Evolutionary conservation across 1,140 invertebrate genomes (phyloP).

Genomic region (Drosophila sucinea): DNA sequence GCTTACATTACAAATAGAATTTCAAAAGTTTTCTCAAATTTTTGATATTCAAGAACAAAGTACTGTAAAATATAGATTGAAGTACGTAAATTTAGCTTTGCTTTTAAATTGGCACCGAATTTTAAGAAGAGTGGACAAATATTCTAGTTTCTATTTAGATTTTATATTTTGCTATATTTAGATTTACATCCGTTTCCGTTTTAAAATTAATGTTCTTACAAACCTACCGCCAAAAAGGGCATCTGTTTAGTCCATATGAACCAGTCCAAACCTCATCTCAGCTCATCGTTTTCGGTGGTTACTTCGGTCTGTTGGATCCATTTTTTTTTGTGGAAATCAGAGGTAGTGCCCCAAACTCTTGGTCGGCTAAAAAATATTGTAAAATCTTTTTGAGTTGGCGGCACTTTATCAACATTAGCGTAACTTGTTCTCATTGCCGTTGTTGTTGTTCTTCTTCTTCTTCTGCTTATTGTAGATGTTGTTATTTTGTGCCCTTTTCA

Average conservation of each 20-base stretch:
- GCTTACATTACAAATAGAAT: not conserved
- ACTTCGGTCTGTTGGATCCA: conserved; percentile 8
- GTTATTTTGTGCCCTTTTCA: conserved; percentile 61
- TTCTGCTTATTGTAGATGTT: conserved; percentile 27
- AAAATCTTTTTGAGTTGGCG: conserved; percentile 65
- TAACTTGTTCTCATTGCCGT: conserved; percentile 58
- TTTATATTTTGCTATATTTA: not conserved
- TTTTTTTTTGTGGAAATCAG: not conserved
- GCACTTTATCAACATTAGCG: conserved; percentile 67
- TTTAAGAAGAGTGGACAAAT: not conserved
- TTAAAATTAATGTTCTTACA: no score
- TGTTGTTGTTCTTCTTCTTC: conserved; percentile 23
- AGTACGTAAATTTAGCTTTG: not conserved
- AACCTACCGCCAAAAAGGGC: not conserved
- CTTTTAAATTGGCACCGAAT: not conserved
- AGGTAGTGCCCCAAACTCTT: conserved; percentile 27
- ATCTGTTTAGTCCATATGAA: conserved; percentile 21
- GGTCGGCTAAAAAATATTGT: conserved; percentile 46
- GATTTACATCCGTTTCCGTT: no score
- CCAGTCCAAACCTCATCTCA: conserved; percentile 4
- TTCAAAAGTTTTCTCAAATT: not conserved
- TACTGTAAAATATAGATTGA: not conserved
- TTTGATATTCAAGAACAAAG: not conserved
- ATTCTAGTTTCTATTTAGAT: not conserved
- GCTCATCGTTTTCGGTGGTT: conserved; percentile 19